A percentile compares a stretch with the other conserved stretches of the same genome.
phyloP scores from a whole-genome alignment of 1,140 invertebrate genomes.

The Mycetomoellerius zeteki region DNA sequence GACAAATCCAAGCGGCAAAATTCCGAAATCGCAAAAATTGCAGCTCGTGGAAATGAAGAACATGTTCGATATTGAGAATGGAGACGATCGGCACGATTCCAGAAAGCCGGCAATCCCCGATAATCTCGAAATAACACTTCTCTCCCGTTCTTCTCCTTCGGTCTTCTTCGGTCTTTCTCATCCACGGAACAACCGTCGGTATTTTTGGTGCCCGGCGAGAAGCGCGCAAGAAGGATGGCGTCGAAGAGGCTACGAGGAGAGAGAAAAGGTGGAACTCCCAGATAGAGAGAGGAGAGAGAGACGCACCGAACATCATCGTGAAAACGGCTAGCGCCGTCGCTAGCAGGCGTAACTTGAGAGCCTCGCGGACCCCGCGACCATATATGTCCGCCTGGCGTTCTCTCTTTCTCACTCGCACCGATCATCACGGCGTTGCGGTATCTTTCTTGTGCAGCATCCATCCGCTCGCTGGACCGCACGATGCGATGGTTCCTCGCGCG shows the following conservation, averaged over 20 bases:
- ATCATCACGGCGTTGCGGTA: constrained; percentile 33
- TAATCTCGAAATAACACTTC: constrained; percentile 83
- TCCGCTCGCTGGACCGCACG: constrained; percentile 15
- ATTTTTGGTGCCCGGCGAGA: constrained; percentile 77
- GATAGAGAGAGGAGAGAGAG: constrained; percentile 23
- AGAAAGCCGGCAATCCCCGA: constrained; percentile 81
- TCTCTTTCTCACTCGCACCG: constrained; percentile 75
- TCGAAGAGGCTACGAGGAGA: constrained; percentile 7
- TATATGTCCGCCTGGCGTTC: constrained; percentile 85
- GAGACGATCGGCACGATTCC: constrained; percentile 80
- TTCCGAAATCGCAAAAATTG: constrained; percentile 31
- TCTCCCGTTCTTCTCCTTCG: constrained; percentile 53
- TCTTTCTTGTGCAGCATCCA: constrained; percentile 76
- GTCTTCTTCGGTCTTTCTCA: constrained; percentile 56
- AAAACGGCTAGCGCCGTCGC: constrained; percentile 83
- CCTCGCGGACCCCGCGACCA: constrained; percentile 84
- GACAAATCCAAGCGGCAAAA: background rate
- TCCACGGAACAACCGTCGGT: constrained; percentile 63
- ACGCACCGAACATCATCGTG: constrained; percentile 75
- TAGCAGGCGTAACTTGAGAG: constrained; percentile 85
- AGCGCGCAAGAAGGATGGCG: constrained; percentile 49
- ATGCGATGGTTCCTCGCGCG: background rate
- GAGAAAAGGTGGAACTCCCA: constrained; percentile 51
- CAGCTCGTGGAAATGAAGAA: constrained; percentile 39
- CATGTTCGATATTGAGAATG: constrained; percentile 67